A percentile compares a stretch with the other conserved stretches of the same genome.
Evolutionary conservation across 1,140 invertebrate genomes (phyloP).

Genomic region (Brachionus rubens): DNA sequence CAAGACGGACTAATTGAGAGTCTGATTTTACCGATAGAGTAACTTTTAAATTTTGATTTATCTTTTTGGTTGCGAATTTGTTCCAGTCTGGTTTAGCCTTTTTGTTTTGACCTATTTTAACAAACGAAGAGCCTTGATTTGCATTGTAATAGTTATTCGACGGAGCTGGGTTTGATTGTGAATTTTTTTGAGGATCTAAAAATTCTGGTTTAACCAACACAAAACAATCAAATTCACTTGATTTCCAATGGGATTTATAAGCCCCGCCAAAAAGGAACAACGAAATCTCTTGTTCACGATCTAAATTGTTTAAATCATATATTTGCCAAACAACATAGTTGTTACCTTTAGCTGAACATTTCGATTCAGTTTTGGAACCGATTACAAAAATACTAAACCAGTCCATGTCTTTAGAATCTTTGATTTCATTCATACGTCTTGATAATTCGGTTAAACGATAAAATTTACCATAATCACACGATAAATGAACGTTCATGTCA

Average conservation of each 20-base stretch:
- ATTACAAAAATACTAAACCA: conserved; percentile 44
- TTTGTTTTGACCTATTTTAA: conserved; percentile 26
- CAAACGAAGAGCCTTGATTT: neutral
- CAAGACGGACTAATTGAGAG: conserved; percentile 3
- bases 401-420: conserved; percentile 38
- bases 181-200: conserved; percentile 24
- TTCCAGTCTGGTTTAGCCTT: conserved; percentile 23
- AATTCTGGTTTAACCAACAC: conserved; percentile 24
- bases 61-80: conserved; percentile 29
- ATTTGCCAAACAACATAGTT: conserved; percentile 43
- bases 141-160: neutral
- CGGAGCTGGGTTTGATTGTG: neutral
- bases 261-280: conserved; percentile 37
- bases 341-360: conserved; percentile 41
- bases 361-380: conserved; percentile 37
- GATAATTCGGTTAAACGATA: conserved; percentile 2
- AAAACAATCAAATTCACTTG: conserved; percentile 29
- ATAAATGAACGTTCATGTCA: conserved; percentile 34
- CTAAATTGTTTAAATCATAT: conserved; percentile 37
- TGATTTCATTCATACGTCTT: conserved; percentile 22
- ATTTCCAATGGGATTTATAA: conserved; percentile 42
- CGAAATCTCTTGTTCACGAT: conserved; percentile 17
- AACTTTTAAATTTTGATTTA: conserved; percentile 24
- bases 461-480: conserved; percentile 38
- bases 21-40: conserved; percentile 28